Percentiles rank a stretch among this genome's conserved stretches.
phyloP scores from a whole-genome alignment of 2,113 vertebrate genomes.

The Polyodon spathula region DNA sequence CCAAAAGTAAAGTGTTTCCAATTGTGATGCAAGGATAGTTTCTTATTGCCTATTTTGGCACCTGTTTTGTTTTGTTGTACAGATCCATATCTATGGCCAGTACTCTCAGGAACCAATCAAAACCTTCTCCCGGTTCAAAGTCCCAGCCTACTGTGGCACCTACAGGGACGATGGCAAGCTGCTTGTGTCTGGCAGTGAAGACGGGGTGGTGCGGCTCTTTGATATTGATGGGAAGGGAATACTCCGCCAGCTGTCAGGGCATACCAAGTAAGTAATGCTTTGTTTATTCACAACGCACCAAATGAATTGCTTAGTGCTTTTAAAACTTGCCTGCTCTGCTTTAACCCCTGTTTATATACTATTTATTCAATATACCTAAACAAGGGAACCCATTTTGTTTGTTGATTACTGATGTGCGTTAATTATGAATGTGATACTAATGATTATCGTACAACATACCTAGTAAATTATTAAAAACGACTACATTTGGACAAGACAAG shows the following conservation, averaged over 20 bases:
- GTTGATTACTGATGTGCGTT: no score
- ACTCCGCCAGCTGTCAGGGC: constrained; percentile 78
- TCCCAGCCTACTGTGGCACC: constrained; percentile 77
- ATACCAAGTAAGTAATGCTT: constrained; percentile 69
- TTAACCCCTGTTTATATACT: background rate
- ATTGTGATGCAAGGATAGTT: background rate
- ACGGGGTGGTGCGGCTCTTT: constrained; percentile 71
- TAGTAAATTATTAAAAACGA: no score
- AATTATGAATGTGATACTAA: no score
- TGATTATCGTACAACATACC: no score
- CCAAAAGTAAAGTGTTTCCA: no score
- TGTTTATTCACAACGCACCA: background rate
- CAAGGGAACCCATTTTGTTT: no score
- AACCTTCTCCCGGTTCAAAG: constrained; percentile 81
- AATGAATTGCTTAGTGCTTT: background rate
- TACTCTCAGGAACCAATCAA: constrained; percentile 87
- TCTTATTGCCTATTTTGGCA: background rate
- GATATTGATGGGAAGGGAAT: constrained; percentile 74
- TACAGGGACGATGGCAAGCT: constrained; percentile 81
- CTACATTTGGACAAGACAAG: background rate
- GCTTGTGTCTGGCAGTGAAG: constrained; percentile 82
- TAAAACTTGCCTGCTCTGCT: background rate
- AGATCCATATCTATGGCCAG: constrained; percentile 88
- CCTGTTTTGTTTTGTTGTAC: constrained; percentile 2
- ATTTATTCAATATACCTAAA: no score